Evolutionary conservation across 2,797 vertebrate species (phyloP).

Genomic region (Zonotrichia albicollis): DNA sequence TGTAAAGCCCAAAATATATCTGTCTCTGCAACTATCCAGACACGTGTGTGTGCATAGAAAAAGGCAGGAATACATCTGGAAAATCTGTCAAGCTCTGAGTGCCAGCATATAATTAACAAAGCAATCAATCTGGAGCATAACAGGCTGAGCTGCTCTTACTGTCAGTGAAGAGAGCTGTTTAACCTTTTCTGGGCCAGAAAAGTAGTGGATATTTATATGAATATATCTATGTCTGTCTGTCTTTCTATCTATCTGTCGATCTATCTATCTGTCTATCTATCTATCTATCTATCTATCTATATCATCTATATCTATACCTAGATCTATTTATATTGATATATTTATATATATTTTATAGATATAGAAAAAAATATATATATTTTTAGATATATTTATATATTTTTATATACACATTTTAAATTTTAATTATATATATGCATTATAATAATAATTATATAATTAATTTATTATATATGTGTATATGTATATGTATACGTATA

Average conservation of each 20-base stretch:
- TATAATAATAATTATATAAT: too few species aligned
- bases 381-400: too few species aligned
- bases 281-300: too few species aligned
- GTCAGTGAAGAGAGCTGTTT: not conserved
- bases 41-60: not conserved
- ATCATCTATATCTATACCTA: too few species aligned
- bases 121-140: not conserved
- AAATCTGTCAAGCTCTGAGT: not conserved
- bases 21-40: not conserved
- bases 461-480: too few species aligned
- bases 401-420: too few species aligned
- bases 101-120: constrained; percentile 32
- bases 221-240: not conserved
- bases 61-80: not conserved
- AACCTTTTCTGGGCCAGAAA: not conserved
- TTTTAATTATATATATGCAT: not conserved
- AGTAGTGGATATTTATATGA: not conserved
- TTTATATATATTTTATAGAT: too few species aligned
- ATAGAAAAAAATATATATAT: too few species aligned
- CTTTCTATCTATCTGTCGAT: too few species aligned
- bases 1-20: not conserved
- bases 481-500: too few species aligned
- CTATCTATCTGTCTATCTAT: too few species aligned
- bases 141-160: not conserved
- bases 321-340: too few species aligned